These are phyloP conservation scores for Drosophila sulfurigaster DNA, from an alignment of 1,140 invertebrate species.

Conservation along the genomic window DNA sequence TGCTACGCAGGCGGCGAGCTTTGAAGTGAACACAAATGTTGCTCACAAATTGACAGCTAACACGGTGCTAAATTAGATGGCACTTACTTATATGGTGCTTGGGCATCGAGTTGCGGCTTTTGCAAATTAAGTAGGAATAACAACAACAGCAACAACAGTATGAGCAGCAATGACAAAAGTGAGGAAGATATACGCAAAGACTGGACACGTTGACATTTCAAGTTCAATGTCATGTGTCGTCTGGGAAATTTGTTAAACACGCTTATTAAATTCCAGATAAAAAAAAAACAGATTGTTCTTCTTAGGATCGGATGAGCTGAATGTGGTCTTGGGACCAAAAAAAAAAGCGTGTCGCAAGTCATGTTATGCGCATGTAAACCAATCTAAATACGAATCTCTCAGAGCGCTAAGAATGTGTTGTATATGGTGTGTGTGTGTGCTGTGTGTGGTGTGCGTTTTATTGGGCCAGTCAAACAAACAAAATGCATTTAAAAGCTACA, in stretches of 20 bases:
- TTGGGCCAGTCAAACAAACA: slow-evolving; percentile 80
- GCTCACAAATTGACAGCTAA: slow-evolving; percentile 72
- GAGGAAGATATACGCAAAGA: slow-evolving; percentile 18
- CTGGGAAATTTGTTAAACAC: slow-evolving; percentile 74
- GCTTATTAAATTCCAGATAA: slow-evolving; percentile 73
- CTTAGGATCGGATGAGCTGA: slow-evolving; percentile 24
- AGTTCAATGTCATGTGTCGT: slow-evolving; percentile 71
- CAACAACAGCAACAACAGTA: slow-evolving; percentile 12
- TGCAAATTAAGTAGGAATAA: slow-evolving; percentile 45
- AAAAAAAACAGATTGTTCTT: background rate
- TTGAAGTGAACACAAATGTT: slow-evolving; percentile 70
- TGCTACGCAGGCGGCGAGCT: slow-evolving; percentile 61
- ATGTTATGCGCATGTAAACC: slow-evolving; percentile 78
- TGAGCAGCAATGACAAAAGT: slow-evolving; percentile 1
- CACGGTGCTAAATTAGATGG: slow-evolving; percentile 77
- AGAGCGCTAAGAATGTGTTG: background rate
- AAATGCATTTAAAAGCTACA: slow-evolving; percentile 84
- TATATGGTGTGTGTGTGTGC: background rate
- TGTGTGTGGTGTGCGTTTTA: slow-evolving; percentile 61
- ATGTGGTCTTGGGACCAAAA: slow-evolving; percentile 18
- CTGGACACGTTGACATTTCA: slow-evolving; percentile 55
- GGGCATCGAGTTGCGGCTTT: slow-evolving; percentile 17
- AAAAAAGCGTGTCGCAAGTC: slow-evolving; percentile 66
- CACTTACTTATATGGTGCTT: slow-evolving; percentile 43
- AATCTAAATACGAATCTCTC: slow-evolving; percentile 76